phyloP scores from a whole-genome alignment of 2,888 invertebrate species.

The Villa cingulata region DNA sequence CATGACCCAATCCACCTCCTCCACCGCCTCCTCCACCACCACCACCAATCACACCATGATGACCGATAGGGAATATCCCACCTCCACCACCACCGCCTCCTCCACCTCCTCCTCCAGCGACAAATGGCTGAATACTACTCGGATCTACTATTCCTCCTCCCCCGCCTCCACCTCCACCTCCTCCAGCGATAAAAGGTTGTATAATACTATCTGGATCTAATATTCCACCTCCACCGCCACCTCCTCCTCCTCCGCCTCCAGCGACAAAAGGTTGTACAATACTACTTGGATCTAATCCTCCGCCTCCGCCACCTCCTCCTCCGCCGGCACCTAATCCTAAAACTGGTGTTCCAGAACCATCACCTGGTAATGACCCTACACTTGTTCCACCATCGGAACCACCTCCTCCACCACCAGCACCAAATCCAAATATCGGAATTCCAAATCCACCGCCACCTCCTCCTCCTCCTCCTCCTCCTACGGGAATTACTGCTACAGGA shows the following conservation, averaged over 20 bases:
- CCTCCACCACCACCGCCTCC: background rate
- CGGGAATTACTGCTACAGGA: background rate
- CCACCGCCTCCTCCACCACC: background rate
- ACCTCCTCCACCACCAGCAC: background rate
- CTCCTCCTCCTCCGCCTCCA: background rate
- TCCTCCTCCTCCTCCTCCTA: background rate
- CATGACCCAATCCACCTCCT: background rate
- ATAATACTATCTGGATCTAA: background rate
- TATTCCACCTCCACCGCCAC: background rate
- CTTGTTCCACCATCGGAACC: background rate
- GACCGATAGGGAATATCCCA: background rate
- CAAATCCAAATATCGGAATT: background rate
- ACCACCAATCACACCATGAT: background rate
- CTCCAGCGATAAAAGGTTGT: background rate
- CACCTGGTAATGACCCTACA: background rate
- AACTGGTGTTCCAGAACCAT: background rate
- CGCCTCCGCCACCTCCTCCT: background rate
- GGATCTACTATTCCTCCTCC: background rate
- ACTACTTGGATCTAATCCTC: background rate
- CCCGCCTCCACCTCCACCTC: background rate
- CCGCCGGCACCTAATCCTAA: background rate
- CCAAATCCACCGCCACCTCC: background rate
- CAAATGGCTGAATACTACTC: no score
- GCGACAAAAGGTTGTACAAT: background rate
- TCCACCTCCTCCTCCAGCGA: background rate